phyloP scores from a whole-genome alignment of 2,113 vertebrate species.

The Psilopogon haemacephalus region DNA sequence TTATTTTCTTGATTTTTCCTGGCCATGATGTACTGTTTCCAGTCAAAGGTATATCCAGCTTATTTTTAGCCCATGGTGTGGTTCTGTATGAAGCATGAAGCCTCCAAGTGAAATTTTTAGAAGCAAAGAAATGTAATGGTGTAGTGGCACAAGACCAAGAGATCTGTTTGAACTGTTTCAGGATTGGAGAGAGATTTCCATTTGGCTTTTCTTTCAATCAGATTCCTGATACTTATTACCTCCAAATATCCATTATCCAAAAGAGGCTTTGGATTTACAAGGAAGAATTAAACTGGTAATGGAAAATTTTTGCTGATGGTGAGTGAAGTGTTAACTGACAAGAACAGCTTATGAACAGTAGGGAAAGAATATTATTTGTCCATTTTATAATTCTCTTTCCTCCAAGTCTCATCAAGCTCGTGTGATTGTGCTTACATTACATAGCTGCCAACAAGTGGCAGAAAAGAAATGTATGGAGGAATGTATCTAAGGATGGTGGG shows the following conservation, averaged over 20 bases:
- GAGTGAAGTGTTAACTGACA: not conserved
- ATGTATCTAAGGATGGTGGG: not conserved
- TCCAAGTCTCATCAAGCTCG: not conserved
- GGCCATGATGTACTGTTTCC: not conserved
- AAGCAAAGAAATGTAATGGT: not conserved
- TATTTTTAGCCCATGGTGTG: conserved; percentile 18
- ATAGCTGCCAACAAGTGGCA: not conserved
- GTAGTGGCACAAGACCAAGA: not conserved
- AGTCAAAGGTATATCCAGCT: conserved; percentile 2
- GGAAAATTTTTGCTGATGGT: not conserved
- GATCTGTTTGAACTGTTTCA: not conserved
- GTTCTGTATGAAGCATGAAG: not conserved
- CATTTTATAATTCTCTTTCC: not conserved
- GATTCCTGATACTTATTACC: not conserved
- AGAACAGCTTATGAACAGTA: not conserved
- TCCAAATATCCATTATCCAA: not conserved
- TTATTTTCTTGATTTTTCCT: conserved; percentile 24
- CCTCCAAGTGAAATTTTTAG: not conserved
- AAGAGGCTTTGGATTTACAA: not conserved
- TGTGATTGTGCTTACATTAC: not conserved
- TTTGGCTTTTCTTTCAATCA: not conserved
- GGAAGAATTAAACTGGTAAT: not conserved
- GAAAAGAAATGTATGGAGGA: not conserved
- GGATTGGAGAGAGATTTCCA: not conserved
- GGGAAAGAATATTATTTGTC: not conserved